Conservation (phyloP, 1,140 invertebrate species). For the Drosophila pectinifera region DNA sequence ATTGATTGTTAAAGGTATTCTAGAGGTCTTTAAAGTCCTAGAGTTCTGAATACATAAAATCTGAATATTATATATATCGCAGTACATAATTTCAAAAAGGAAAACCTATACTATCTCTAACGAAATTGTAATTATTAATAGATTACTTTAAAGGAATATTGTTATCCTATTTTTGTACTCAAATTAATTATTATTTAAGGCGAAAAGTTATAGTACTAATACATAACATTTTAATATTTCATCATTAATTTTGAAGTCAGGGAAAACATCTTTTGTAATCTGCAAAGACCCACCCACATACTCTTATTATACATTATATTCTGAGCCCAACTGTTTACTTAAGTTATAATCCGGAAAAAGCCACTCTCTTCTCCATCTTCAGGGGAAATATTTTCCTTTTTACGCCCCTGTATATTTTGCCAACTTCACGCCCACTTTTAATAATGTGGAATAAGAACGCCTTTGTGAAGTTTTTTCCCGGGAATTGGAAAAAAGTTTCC, state of each 20-base stretch:
- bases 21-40: background rate
- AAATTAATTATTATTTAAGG: too few relatives aligned
- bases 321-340: conserved; percentile 18
- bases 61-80: too few relatives aligned
- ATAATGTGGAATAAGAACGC: conserved; percentile 54
- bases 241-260: background rate
- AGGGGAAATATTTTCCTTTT: conserved; percentile 24
- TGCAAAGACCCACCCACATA: background rate
- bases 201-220: too few relatives aligned
- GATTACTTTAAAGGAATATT: too few relatives aligned
- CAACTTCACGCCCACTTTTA: conserved; percentile 36
- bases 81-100: too few relatives aligned
- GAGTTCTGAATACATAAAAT: too few relatives aligned
- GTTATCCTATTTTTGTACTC: too few relatives aligned
- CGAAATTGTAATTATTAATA: too few relatives aligned
- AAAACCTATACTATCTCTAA: too few relatives aligned
- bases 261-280: background rate
- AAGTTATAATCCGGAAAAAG: conserved; percentile 18
- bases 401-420: conserved; percentile 4
- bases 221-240: too few relatives aligned
- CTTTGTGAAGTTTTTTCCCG: conserved; percentile 38
- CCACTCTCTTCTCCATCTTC: conserved; percentile 21
- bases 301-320: too few relatives aligned
- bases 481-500: conserved; percentile 43
- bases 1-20: conserved; percentile 14